Base-by-base conservation (phyloP, 2,797 vertebrate species). In the Sebastiscus tertius region DNA sequence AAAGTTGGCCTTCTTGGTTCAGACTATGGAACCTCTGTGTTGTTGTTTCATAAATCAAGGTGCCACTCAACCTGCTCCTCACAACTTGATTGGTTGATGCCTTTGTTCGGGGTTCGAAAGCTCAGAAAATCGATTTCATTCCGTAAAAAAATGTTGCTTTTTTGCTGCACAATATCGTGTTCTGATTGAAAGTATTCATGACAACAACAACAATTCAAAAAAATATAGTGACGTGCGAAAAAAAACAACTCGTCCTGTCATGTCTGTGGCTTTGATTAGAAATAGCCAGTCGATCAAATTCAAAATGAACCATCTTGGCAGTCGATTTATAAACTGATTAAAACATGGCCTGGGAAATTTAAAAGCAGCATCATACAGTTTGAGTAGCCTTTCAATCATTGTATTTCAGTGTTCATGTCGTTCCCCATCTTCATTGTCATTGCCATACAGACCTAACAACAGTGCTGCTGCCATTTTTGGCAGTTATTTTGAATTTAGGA, bases 61-160 rank as follows among this genome's bases (percentile, higher is more conserved):
- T 8, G 8, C 46, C 18, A 9, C 18, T 52, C 18, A n/a, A 52
- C 0, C 46, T 20, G 18, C 9, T 20, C 8, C 4, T 0, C 18
- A 20, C 18, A 52, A 9, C 4, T 9, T 52, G 46, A 52, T n/a
- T n/a, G 18, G 46, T n/a, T 20, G 46, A 52, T 52, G 46, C 18
- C 46, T 52, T n/a, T 52, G 0, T 52, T 52, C 3, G 3, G 42
- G 42, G 42, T 8, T 18, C 16, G 1, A 49, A 49, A 49, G 16
- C 42, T 49, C 42, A 20, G 42, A 49, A 49, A 49, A 49, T 49
- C 42, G 0, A 20, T 49, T 18, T 49, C 42, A 49, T 49, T 49
- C 7, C 7, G 3, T 20, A 20, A 49, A 46, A 49, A 20, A 8
- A 8, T 20, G 20, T 4, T 9, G 18, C 46, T 49, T 49, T 49